These are phyloP conservation scores for Bergia sp. DNA, from an alignment of 92 coral and sea anemone genomes.

Conservation along the genomic window DNA sequence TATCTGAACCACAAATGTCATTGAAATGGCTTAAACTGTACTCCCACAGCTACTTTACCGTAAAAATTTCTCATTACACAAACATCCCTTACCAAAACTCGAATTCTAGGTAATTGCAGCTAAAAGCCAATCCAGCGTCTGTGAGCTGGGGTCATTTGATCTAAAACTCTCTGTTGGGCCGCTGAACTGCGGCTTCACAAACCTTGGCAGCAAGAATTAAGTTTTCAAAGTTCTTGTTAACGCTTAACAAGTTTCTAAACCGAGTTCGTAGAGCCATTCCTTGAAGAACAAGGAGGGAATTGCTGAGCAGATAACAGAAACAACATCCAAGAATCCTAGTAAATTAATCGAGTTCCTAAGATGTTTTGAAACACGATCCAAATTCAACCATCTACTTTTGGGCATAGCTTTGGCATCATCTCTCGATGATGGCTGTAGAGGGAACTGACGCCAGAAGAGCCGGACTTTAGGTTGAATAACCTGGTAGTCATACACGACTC, in stretches of 20 bases:
- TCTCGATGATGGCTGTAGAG: conserved; percentile 52
- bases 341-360: conserved; percentile 76
- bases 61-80: conserved; percentile 31
- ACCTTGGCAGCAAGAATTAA: background rate
- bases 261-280: conserved; percentile 15
- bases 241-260: conserved; percentile 17
- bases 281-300: conserved; percentile 28
- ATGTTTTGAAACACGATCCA: conserved; percentile 92
- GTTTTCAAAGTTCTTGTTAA: conserved; percentile 20
- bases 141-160: conserved; percentile 59
- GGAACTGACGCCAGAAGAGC: conserved; percentile 50
- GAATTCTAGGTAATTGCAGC: conserved; percentile 33
- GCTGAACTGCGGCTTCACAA: conserved; percentile 27
- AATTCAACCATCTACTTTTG: conserved; percentile 44
- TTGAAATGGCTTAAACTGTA: conserved; percentile 12
- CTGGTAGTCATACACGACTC: conserved; percentile 49
- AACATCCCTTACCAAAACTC: conserved; percentile 37
- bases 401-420: background rate
- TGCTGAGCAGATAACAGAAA: conserved; percentile 27
- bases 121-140: conserved; percentile 29
- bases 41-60: conserved; percentile 9
- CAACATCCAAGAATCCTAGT: conserved; percentile 45
- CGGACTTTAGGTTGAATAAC: conserved; percentile 23
- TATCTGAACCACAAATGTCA: conserved; percentile 21
- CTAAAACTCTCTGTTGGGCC: conserved; percentile 53